These are phyloP conservation scores for Eutolmus rufibarbis DNA, from an alignment of 2,888 invertebrate species.

Conservation along the genomic window DNA sequence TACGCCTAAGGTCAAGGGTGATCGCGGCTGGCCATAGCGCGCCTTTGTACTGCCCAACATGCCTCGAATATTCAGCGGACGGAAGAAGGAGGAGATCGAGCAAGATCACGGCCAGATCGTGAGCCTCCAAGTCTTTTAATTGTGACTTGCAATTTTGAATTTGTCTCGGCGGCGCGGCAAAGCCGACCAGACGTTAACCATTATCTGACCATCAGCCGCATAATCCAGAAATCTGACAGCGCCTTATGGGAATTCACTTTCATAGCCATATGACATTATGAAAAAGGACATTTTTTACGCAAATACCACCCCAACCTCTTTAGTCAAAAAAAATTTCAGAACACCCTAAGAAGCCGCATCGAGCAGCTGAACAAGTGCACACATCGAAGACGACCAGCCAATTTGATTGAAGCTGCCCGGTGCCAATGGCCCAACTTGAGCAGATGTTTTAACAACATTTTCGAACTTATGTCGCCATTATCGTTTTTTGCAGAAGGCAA, in stretches of 20 bases:
- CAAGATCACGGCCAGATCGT: slow-evolving; percentile 33
- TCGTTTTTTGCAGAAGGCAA: background rate
- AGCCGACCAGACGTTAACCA: background rate
- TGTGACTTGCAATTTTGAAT: background rate
- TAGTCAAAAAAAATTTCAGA: background rate
- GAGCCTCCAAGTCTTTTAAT: slow-evolving; percentile 10
- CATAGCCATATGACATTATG: background rate
- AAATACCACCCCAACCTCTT: background rate
- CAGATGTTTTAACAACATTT: slow-evolving; percentile 23
- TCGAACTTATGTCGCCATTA: background rate
- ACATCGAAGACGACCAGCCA: background rate
- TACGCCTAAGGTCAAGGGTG: slow-evolving; percentile 31
- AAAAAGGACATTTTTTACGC: background rate
- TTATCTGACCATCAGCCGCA: background rate
- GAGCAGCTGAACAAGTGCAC: background rate
- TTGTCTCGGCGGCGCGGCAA: background rate
- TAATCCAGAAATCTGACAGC: background rate
- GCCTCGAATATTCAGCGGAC: background rate
- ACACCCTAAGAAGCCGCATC: background rate
- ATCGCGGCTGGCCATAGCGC: background rate
- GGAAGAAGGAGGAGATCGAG: background rate
- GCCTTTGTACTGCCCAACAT: background rate
- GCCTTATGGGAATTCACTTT: background rate
- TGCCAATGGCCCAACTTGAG: background rate
- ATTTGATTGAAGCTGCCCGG: background rate